These are phyloP conservation scores for Bactericera cockerelli DNA, from an alignment of 1,140 invertebrate genomes.

Conservation along the genomic window DNA sequence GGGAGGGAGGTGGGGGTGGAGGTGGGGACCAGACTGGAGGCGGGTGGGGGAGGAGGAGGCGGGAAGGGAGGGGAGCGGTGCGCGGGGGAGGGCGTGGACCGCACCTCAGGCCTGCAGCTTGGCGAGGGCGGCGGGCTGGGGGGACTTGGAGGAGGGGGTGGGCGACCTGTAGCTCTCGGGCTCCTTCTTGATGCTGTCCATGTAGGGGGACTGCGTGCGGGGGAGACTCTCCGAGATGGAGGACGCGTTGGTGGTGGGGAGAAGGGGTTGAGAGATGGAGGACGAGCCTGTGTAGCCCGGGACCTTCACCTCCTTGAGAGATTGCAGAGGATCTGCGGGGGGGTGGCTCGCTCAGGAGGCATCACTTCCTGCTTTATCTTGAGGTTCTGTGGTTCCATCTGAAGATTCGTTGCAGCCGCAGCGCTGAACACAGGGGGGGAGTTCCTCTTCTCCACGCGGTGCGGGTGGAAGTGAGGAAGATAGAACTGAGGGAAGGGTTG, in stretches of 20 bases:
- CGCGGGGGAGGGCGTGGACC: slow-evolving; percentile 26
- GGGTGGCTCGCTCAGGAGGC: slow-evolving; percentile 34
- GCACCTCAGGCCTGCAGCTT: slow-evolving; percentile 27
- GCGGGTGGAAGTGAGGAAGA: slow-evolving; percentile 23
- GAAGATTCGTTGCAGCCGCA: slow-evolving; percentile 16
- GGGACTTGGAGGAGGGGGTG: slow-evolving; percentile 29
- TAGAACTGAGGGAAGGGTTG: slow-evolving; percentile 20
- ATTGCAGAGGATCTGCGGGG: slow-evolving; percentile 51
- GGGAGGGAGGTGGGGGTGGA: slow-evolving; percentile 43
- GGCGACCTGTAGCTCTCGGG: slow-evolving; percentile 33
- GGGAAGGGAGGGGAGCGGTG: slow-evolving; percentile 20
- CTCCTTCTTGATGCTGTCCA: slow-evolving; percentile 59
- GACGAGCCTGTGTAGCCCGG: slow-evolving; percentile 41
- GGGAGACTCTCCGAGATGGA: slow-evolving; percentile 15
- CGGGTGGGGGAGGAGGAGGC: slow-evolving; percentile 20
- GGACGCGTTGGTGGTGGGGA: slow-evolving; percentile 21
- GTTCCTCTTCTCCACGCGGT: slow-evolving; percentile 20
- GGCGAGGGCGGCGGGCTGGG: slow-evolving; percentile 21
- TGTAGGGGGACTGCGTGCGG: slow-evolving; percentile 9
- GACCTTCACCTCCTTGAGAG: slow-evolving; percentile 63
- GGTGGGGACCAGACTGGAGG: slow-evolving; percentile 26
- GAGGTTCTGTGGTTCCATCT: slow-evolving; percentile 51
- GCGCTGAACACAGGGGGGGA: slow-evolving; percentile 18
- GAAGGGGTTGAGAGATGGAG: slow-evolving; percentile 25
- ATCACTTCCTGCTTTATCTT: slow-evolving; percentile 61